Percentiles rank a stretch among this genome's conserved stretches.
These are phyloP conservation scores for Helogale parvula DNA, from an alignment of 2,113 vertebrate genomes.

Conservation along the genomic window DNA sequence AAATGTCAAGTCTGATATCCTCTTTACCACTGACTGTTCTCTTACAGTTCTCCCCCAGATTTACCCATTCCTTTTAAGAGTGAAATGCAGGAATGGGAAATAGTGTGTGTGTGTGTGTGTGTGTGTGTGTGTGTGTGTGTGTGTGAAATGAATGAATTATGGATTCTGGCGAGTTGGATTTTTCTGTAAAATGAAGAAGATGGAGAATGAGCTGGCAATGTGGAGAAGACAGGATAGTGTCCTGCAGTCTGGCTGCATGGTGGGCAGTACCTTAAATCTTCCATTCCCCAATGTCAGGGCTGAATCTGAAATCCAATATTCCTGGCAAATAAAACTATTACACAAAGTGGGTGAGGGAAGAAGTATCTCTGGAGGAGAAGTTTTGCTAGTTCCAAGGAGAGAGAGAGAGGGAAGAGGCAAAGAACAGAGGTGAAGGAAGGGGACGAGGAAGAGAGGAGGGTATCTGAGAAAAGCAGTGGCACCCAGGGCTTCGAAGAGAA, in stretches of 20 bases:
- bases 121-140: neutral
- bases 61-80: slow-evolving; percentile 8
- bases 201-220: neutral
- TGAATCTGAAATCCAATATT: neutral
- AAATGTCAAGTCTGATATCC: slow-evolving; percentile 18
- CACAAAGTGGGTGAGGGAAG: neutral
- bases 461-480: neutral
- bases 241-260: neutral
- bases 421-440: neutral
- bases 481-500: neutral
- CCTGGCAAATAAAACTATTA: neutral
- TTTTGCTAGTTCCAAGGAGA: neutral
- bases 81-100: neutral
- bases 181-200: neutral
- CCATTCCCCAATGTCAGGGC: too few species aligned
- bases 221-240: neutral
- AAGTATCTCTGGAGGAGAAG: neutral
- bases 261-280: neutral
- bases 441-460: neutral
- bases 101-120: neutral
- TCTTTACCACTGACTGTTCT: neutral
- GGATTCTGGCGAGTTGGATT: neutral
- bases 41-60: neutral
- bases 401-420: neutral
- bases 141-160: neutral